Percentiles rank a stretch among this genome's conserved stretches.
Evolutionary conservation across 2,888 invertebrate genomes (phyloP).

Genomic region (Scelioninae gen. 1): DNA sequence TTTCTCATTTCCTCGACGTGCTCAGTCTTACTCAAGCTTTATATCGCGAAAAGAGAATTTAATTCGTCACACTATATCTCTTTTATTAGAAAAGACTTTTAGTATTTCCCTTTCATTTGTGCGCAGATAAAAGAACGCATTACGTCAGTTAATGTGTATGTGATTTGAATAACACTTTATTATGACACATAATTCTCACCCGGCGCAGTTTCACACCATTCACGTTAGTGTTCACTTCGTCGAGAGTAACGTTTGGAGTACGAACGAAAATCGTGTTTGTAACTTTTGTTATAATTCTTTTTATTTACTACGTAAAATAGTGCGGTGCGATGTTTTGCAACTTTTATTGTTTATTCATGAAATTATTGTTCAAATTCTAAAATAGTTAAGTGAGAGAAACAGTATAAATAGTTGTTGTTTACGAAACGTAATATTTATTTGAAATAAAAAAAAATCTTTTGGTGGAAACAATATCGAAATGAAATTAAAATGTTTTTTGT

Average conservation of each 20-base stretch:
- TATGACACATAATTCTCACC: conserved; percentile 4
- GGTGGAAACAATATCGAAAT: too few relatives aligned
- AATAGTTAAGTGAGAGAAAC: too few relatives aligned
- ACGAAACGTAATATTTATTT: too few relatives aligned
- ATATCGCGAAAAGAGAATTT: conserved; percentile 37
- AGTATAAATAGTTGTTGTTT: too few relatives aligned
- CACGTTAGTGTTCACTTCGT: not conserved
- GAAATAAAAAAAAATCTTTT: too few relatives aligned
- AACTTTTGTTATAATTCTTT: conserved; percentile 11
- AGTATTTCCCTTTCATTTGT: conserved; percentile 2
- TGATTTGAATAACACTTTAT: conserved; percentile 29
- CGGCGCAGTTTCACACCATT: conserved; percentile 1
- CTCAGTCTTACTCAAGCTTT: conserved; percentile 36
- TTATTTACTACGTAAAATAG: not conserved
- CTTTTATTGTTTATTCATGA: too few relatives aligned
- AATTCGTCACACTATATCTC: conserved; percentile 48
- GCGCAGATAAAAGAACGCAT: conserved; percentile 9
- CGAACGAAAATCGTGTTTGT: not conserved
- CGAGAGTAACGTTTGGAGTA: conserved; percentile 3
- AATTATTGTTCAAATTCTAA: too few relatives aligned
- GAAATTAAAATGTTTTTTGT: too few relatives aligned
- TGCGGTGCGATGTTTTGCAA: too few relatives aligned
- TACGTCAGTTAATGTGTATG: conserved; percentile 3
- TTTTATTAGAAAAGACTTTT: conserved; percentile 33
- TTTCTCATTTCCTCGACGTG: conserved; percentile 42